phyloP scores from a whole-genome alignment of 2,888 invertebrate species.

The Pristionchus maxplancki region DNA sequence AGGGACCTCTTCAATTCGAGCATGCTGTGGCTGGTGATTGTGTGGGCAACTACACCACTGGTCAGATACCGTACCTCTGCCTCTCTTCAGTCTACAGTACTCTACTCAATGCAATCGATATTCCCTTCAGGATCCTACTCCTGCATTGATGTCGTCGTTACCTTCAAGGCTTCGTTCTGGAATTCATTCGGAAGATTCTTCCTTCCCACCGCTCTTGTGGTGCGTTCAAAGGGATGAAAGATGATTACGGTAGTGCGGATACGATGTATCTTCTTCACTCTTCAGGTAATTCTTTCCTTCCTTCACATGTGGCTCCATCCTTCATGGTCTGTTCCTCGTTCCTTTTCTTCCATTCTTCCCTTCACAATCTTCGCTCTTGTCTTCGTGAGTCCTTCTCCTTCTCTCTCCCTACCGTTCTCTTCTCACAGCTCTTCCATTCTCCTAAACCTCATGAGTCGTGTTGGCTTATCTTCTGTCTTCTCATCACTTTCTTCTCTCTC shows the following conservation, averaged over 20 bases:
- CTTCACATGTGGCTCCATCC: conserved; percentile 76
- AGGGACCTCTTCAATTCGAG: conserved; percentile 63
- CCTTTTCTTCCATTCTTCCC: conserved; percentile 72
- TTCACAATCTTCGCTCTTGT: conserved; percentile 80
- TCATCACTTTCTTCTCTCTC: conserved; percentile 73
- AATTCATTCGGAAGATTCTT: conserved; percentile 66
- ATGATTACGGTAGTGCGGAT: background rate
- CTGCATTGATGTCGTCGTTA: conserved; percentile 72
- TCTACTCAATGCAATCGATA: background rate
- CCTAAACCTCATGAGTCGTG: conserved; percentile 51
- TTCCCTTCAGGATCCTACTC: conserved; percentile 64
- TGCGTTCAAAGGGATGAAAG: background rate
- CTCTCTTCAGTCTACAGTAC: background rate
- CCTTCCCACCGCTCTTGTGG: conserved; percentile 67
- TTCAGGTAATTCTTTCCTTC: conserved; percentile 72
- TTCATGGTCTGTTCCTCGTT: conserved; percentile 75
- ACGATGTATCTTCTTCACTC: no score
- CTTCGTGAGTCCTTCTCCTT: conserved; percentile 65
- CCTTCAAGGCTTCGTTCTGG: conserved; percentile 64
- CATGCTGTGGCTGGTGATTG: conserved; percentile 72
- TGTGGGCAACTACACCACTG: conserved; percentile 75
- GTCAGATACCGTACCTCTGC: conserved; percentile 52
- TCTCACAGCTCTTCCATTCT: conserved; percentile 55
- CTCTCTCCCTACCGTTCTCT: background rate
- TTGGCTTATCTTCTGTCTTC: conserved; percentile 71